Base-by-base conservation (phyloP, 2,797 vertebrate species). In the Coreius guichenoti region DNA sequence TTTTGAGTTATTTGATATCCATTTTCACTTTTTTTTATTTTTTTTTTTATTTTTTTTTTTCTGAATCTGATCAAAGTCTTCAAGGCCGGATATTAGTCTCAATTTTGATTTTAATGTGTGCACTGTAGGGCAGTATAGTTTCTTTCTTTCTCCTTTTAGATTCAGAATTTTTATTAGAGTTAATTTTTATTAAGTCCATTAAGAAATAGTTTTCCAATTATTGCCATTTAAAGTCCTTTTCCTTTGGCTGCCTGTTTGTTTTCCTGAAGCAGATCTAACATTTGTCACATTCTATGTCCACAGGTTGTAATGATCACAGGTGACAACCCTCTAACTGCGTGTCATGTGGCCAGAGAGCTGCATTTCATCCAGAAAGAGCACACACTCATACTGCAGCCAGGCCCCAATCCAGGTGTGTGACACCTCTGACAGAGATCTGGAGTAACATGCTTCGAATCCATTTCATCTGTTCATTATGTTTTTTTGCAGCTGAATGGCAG, bases 231-330 rank as follows among this genome's bases (percentile, higher is more conserved):
- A 63, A 29, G 61, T 63, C 26, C 61, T 8, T 26, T 29, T 16
- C 26, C 11, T n/a, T 39, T 14, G 9, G 12, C 5, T 4, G 7
- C 29, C 29, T 17, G 14, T 65, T 65, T 2, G 6, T 31, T 65
- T 65, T 21, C 51, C 8, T 68, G 31, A 31, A 31, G 65, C 5
- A 43, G 56, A 14, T 65, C 26, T 68, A 33, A n/a, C 19, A 12
- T 49, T 65, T 47, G 63, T 14, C 43, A 5, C 26, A 5, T 29
- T n/a, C 19, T 80, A 63, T 51, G 36, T 54, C 23, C 23, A 63
- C 92, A 99, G 98, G 97, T 99, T 89, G 97, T 99, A 88, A 99
- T 99, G 98, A 99, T 99, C 92, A 99, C 98, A 0, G 98, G 98
- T 0, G 98, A 99, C 92, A 99, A 97, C 87, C 97, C 98, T 0